Evolutionary conservation across 2,888 invertebrate species (phyloP).

Genomic region (Leptinotarsa tumamoca): DNA sequence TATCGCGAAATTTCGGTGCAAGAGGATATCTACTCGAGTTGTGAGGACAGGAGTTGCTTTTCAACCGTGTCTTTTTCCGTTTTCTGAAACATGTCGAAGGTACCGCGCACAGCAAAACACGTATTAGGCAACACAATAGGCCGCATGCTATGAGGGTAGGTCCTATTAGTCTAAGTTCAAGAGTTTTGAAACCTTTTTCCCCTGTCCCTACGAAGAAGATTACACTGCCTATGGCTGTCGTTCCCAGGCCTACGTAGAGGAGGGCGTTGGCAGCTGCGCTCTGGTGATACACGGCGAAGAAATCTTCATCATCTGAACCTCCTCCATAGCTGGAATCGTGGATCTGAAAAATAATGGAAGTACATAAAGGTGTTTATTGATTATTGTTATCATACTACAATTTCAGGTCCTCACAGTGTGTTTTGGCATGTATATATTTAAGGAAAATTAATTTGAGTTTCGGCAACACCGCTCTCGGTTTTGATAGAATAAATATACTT

Average conservation of each 20-base stretch:
- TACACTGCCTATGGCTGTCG: conserved; percentile 85
- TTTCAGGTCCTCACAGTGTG: not conserved
- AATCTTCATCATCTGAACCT: conserved; percentile 75
- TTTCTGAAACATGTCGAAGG: conserved; percentile 78
- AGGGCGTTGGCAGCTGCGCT: conserved; percentile 87
- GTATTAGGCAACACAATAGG: conserved; percentile 83
- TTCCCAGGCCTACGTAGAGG: conserved; percentile 87
- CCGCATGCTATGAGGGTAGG: conserved; percentile 80
- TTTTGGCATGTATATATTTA: too few relatives aligned
- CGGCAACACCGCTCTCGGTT: too few relatives aligned
- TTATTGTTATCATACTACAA: too few relatives aligned
- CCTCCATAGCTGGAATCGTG: conserved; percentile 86
- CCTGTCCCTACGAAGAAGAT: conserved; percentile 92
- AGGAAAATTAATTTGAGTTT: too few relatives aligned
- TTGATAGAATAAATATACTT: too few relatives aligned
- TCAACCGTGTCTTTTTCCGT: conserved; percentile 74
- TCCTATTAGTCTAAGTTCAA: conserved; percentile 87
- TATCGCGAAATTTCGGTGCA: conserved; percentile 66
- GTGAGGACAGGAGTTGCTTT: conserved; percentile 63
- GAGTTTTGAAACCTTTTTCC: conserved; percentile 88
- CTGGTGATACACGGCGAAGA: conserved; percentile 75
- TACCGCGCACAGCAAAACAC: conserved; percentile 87
- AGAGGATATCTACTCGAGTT: conserved; percentile 66
- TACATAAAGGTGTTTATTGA: too few relatives aligned
- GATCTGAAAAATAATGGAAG: conserved; percentile 71